Base-by-base conservation (phyloP, 2,888 invertebrate genomes). In the Andrena trimmerana region DNA sequence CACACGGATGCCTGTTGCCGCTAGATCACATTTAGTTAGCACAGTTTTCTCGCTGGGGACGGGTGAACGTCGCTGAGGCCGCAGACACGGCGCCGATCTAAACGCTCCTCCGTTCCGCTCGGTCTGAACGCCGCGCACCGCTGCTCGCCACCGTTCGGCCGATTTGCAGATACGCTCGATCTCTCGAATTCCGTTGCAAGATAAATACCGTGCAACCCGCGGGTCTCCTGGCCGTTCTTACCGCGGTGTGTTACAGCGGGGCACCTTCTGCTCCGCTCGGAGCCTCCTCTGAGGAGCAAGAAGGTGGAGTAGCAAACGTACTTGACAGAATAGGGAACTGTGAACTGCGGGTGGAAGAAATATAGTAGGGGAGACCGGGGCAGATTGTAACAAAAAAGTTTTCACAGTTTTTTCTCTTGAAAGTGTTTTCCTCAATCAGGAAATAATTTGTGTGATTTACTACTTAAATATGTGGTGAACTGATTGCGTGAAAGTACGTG, bases 21-120 rank as follows among this genome's bases (percentile, higher is more conserved):
- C 48, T 67, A 72, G 66, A 84, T 88, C 77, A 73, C 86, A 84
- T 85, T 80, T 82, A 81, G 86, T 85, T 87, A 85, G 83, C 88
- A 84, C 85, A 86, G 86, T 89, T 90, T 89, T 87, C 88, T 85
- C 83, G 76, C 60, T 13, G 69, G 81, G 52, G 70, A 73, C 85
- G 83, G 42, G 84, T 80, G 85, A 84, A 81, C 83, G 88, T 85
- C 60, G 57, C 66, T 79, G 86, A 87, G 84, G 87, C 81, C 90
- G 88, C 78, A 90, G 90, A 90, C 91, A 83, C 89, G 91, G 91
- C 91, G 90, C 90, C 91, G 88, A 86, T 88, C 81, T 81, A 87
- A 89, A 79, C 87, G 79, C 80, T 89, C 71, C 73, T 76, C 81
- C 86, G 88, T 88, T 88, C 86, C 84, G 87, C 88, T 83, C 83